A percentile compares a stretch with the other conserved stretches of the same genome.
Conservation (phyloP, 2,797 vertebrate species). For the Takifugu rubripes region DNA sequence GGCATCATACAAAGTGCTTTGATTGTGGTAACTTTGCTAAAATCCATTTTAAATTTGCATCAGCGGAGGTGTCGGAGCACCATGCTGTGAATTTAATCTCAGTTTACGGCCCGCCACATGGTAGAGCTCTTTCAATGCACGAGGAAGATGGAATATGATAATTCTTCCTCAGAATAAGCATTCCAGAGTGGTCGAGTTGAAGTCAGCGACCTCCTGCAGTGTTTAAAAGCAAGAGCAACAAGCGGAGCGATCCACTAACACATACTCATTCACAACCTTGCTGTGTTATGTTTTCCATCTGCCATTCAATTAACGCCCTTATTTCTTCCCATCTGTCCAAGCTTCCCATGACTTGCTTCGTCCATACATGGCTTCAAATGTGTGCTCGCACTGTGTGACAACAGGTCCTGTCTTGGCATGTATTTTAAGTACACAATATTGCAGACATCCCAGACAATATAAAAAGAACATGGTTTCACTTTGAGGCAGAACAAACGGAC, state of each 20-base stretch:
- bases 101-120: conserved; percentile 54
- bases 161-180: conserved; percentile 43
- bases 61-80: conserved; percentile 36
- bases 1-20: too few relatives aligned
- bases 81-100: conserved; percentile 63
- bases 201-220: conserved; percentile 41
- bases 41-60: conserved; percentile 34
- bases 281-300: conserved; percentile 8
- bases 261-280: conserved; percentile 20
- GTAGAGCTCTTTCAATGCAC: conserved; percentile 41
- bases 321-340: not conserved
- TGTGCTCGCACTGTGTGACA: conserved; percentile 14
- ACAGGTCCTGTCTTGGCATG: conserved; percentile 27
- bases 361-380: not conserved
- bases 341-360: too few relatives aligned
- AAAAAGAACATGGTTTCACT: conserved; percentile 45
- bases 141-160: conserved; percentile 67
- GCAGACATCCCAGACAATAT: conserved; percentile 46
- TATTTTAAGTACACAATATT: conserved; percentile 33
- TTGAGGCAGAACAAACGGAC: conserved; percentile 46
- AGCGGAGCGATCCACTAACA: conserved; percentile 29
- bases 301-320: not conserved
- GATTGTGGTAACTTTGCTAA: conserved; percentile 4
- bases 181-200: conserved; percentile 25
- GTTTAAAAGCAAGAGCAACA: conserved; percentile 35